phyloP scores from a whole-genome alignment of 2,113 vertebrate genomes.

The Channa argus region DNA sequence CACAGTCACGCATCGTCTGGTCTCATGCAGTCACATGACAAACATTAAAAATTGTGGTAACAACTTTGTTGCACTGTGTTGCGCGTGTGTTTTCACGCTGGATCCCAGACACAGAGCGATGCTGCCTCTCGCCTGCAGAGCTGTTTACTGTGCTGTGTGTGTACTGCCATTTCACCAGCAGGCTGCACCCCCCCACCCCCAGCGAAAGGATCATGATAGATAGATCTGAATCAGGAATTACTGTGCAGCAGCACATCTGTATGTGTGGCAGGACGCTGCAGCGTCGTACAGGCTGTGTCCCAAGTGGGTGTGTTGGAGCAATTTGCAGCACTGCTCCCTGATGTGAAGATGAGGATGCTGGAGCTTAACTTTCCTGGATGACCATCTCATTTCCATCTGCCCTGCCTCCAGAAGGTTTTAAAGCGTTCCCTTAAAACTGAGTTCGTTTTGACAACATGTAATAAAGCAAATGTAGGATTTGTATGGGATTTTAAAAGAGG shows the following conservation, averaged over 20 bases:
- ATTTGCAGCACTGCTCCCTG: conserved; percentile 31
- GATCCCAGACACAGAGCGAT: background rate
- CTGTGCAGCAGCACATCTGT: conserved; percentile 20
- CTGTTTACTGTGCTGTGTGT: conserved; percentile 44
- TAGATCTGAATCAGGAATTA: conserved; percentile 27
- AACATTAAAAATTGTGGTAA: background rate
- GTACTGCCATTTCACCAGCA: conserved; percentile 31
- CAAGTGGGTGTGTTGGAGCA: conserved; percentile 13
- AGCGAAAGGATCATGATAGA: conserved; percentile 26
- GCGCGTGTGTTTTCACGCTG: conserved; percentile 5
- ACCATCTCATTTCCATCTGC: conserved; percentile 28
- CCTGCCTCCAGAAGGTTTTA: background rate
- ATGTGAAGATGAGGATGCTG: conserved; percentile 12
- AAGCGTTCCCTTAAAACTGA: background rate
- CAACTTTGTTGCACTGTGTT: conserved; percentile 17
- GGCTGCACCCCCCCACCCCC: background rate
- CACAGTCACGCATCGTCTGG: background rate
- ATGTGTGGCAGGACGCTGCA: conserved; percentile 21
- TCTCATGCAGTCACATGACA: no score
- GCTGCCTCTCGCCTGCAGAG: conserved; percentile 45
- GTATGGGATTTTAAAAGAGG: background rate
- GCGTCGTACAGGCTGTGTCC: conserved; percentile 22
- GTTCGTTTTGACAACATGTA: background rate
- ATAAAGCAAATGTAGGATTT: background rate
- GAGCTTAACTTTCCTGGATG: conserved; percentile 17